A percentile compares a stretch with the other conserved stretches of the same genome.
These are phyloP conservation scores for Anomalospiza imberbis DNA, from an alignment of 2,797 vertebrate genomes.

Conservation along the genomic window DNA sequence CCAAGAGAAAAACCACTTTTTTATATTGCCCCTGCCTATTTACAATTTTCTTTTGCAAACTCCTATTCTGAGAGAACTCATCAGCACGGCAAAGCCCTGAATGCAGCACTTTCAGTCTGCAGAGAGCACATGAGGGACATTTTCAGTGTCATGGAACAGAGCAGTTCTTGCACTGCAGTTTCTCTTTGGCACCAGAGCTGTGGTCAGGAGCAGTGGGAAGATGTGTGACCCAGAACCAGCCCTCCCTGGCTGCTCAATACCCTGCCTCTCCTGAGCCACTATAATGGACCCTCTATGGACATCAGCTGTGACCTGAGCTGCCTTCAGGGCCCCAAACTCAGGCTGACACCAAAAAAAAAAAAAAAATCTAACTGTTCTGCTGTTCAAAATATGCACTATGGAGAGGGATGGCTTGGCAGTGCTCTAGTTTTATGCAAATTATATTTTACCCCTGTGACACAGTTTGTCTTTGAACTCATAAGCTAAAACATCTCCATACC, in stretches of 20 bases:
- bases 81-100: background rate
- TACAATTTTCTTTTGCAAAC: background rate
- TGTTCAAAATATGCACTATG: background rate
- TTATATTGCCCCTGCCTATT: background rate
- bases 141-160: background rate
- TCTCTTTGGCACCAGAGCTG: background rate
- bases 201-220: background rate
- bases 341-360: background rate
- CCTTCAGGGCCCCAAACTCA: background rate
- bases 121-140: background rate
- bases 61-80: background rate
- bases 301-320: background rate
- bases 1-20: background rate
- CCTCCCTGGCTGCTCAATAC: background rate
- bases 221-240: background rate
- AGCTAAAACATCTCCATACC: constrained; percentile 1
- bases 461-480: background rate
- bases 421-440: background rate
- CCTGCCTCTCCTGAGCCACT: background rate
- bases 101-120: background rate
- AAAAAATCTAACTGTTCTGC: background rate
- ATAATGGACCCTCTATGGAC: background rate
- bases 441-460: background rate
- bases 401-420: background rate
- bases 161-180: background rate